These are phyloP conservation scores for Ceratoteleas bidentatus DNA, from an alignment of 1,140 invertebrate species.

Conservation along the genomic window DNA sequence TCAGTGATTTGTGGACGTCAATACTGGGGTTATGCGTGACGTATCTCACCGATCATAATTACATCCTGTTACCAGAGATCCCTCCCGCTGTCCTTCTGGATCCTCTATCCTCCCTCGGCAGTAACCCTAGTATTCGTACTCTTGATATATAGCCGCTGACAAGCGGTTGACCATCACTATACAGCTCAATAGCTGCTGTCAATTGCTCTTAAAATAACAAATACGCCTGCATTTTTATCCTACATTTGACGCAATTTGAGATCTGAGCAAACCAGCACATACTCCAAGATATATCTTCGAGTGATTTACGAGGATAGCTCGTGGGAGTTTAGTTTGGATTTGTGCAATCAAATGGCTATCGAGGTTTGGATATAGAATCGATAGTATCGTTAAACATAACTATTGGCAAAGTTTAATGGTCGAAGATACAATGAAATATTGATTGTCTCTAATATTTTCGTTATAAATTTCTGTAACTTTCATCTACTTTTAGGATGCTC, in stretches of 20 bases:
- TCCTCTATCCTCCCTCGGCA: constrained; percentile 62
- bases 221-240: constrained; percentile 36
- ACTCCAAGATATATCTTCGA: too few species aligned
- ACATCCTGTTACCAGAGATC: constrained; percentile 79
- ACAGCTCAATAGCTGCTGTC: constrained; percentile 66
- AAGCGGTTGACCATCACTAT: constrained; percentile 66
- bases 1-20: constrained; percentile 81
- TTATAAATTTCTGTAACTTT: too few species aligned
- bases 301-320: too few species aligned
- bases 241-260: constrained; percentile 1
- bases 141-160: constrained; percentile 67
- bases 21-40: constrained; percentile 80
- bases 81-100: constrained; percentile 66
- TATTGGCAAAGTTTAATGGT: too few species aligned
- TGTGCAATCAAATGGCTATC: too few species aligned
- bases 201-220: constrained; percentile 60
- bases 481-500: too few species aligned
- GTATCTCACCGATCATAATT: constrained; percentile 82
- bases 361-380: too few species aligned
- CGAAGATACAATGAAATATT: too few species aligned
- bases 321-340: too few species aligned
- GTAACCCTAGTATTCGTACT: constrained; percentile 65
- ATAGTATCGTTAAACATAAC: too few species aligned
- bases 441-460: too few species aligned
- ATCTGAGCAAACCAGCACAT: too few species aligned